These are phyloP conservation scores for Rhagophthalmus giganteus DNA, from an alignment of 2,888 invertebrate genomes.

Conservation along the genomic window DNA sequence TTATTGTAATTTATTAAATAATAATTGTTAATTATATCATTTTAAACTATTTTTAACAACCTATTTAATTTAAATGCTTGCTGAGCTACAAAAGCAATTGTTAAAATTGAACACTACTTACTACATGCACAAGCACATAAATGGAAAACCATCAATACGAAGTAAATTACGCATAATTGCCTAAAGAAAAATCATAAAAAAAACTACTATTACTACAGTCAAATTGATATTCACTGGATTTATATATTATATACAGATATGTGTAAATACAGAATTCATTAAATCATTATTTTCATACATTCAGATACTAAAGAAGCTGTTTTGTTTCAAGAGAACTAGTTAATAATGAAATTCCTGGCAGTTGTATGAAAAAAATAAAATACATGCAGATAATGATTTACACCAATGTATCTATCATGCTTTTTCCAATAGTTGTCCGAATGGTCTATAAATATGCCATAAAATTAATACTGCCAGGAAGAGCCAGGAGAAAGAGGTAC, in stretches of 20 bases:
- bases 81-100: too few species aligned
- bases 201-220: conserved; percentile 2
- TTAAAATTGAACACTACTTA: too few species aligned
- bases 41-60: too few species aligned
- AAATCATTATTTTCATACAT: background rate
- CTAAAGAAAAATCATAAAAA: background rate
- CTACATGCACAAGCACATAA: conserved; percentile 1
- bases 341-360: conserved; percentile 29
- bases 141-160: background rate
- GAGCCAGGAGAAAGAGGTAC: conserved; percentile 34
- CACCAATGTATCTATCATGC: conserved; percentile 21
- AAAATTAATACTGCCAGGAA: conserved; percentile 37
- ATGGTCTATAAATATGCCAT: conserved; percentile 28
- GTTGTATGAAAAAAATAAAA: conserved; percentile 19
- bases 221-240: conserved; percentile 3
- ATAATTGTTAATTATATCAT: too few species aligned
- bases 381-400: conserved; percentile 22
- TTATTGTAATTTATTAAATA: too few species aligned
- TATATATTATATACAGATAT: background rate
- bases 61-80: too few species aligned
- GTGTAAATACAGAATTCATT: background rate
- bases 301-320: conserved; percentile 10
- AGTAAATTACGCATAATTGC: background rate
- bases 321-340: conserved; percentile 3
- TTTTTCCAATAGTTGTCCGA: conserved; percentile 12